Evolutionary conservation across 2,888 invertebrate species (phyloP).

Genomic region (Steinernema scapterisci): DNA sequence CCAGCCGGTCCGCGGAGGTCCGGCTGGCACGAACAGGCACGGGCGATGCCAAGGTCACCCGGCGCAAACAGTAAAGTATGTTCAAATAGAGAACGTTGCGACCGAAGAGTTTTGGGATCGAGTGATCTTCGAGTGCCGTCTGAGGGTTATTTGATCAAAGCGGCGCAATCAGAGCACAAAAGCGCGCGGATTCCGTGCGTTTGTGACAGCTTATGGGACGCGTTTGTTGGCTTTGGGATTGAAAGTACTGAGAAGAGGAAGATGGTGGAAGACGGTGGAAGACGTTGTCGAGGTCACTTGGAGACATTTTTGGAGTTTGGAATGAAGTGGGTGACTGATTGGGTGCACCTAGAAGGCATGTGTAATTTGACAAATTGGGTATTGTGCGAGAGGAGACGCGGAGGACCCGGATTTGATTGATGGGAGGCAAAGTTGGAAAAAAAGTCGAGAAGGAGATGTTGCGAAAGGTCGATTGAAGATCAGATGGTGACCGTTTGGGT

Average conservation of each 20-base stretch:
- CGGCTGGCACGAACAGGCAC: constrained; percentile 27
- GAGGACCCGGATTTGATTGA: not conserved
- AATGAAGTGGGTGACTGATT: not conserved
- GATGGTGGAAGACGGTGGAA: too few relatives aligned
- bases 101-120: not conserved
- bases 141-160: constrained; percentile 12
- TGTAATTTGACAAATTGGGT: constrained; percentile 26
- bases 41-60: constrained; percentile 25
- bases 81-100: constrained; percentile 16
- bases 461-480: too few relatives aligned
- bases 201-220: not conserved
- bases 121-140: constrained; percentile 17
- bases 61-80: constrained; percentile 31
- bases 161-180: constrained; percentile 10
- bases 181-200: not conserved
- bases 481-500: too few relatives aligned
- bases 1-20: too few relatives aligned
- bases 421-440: not conserved
- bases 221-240: not conserved
- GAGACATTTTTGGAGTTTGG: constrained; percentile 15
- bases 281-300: not conserved
- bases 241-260: not conserved
- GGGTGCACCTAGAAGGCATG: constrained; percentile 1
- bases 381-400: constrained; percentile 11
- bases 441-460: too few relatives aligned